phyloP scores from a whole-genome alignment of 1,140 invertebrate species.

The Phymorhynchus buccinoides region DNA sequence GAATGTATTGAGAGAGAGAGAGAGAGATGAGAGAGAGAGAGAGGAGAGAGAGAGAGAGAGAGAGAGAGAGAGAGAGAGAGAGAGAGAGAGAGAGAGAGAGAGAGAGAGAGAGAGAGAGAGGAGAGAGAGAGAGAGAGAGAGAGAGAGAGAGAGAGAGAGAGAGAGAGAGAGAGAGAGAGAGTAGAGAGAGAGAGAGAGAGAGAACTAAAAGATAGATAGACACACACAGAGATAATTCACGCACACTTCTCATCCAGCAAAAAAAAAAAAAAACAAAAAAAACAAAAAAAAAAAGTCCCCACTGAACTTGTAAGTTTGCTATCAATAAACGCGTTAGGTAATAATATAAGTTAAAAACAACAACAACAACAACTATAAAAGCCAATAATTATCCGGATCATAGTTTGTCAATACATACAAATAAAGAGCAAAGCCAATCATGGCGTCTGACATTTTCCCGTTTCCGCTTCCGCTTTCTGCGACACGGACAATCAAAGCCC shows the following conservation, averaged over 20 bases:
- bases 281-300: not conserved
- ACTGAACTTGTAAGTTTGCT: not conserved
- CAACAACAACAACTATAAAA: not conserved
- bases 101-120: not conserved
- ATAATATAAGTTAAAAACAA: not conserved
- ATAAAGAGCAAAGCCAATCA: not conserved
- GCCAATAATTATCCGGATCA: not conserved
- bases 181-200: too few species aligned
- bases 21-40: not conserved
- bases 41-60: not conserved
- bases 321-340: too few species aligned
- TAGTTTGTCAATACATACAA: too few species aligned
- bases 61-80: not conserved
- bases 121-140: too few species aligned
- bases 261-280: too few species aligned
- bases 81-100: not conserved
- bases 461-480: not conserved
- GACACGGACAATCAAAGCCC: not conserved
- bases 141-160: not conserved
- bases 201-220: too few species aligned
- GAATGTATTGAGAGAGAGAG: not conserved
- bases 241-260: too few species aligned
- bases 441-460: not conserved
- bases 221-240: too few species aligned
- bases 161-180: not conserved